Conservation (phyloP, 2,888 invertebrate species). For the Tigriopus californicus region DNA sequence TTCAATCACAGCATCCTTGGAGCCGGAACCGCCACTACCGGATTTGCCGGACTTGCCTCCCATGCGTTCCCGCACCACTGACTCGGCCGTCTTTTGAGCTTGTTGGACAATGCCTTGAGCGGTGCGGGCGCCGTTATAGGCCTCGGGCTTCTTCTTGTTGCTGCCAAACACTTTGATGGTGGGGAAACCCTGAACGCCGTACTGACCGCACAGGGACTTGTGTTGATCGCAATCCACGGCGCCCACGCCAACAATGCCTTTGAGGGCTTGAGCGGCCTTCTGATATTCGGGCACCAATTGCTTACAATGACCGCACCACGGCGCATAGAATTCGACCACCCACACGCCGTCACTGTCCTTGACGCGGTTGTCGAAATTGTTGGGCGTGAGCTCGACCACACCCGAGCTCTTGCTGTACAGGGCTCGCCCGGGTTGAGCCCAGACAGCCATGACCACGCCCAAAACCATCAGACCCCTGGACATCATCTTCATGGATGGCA, state of each 20-base stretch:
- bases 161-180: conserved; percentile 83
- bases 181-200: conserved; percentile 75
- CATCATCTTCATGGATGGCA: no score
- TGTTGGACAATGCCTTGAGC: conserved; percentile 70
- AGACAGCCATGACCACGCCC: no score
- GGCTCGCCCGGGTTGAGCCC: conserved; percentile 9
- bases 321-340: conserved; percentile 90
- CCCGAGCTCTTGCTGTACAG: conserved; percentile 33
- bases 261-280: conserved; percentile 76
- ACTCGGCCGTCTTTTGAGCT: conserved; percentile 53
- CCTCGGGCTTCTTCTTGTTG: conserved; percentile 60
- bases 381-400: conserved; percentile 65
- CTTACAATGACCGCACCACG: conserved; percentile 76
- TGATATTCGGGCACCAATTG: conserved; percentile 76
- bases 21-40: conserved; percentile 17
- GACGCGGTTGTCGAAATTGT: conserved; percentile 69
- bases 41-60: conserved; percentile 27
- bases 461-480: no score
- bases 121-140: conserved; percentile 64
- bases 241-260: conserved; percentile 47
- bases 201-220: conserved; percentile 55
- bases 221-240: conserved; percentile 82
- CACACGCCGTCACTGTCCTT: conserved; percentile 65
- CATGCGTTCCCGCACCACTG: conserved; percentile 48
- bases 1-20: conserved; percentile 52